Evolutionary conservation across 2,797 vertebrate genomes (phyloP).

Genomic region (Nannoperca australis): DNA sequence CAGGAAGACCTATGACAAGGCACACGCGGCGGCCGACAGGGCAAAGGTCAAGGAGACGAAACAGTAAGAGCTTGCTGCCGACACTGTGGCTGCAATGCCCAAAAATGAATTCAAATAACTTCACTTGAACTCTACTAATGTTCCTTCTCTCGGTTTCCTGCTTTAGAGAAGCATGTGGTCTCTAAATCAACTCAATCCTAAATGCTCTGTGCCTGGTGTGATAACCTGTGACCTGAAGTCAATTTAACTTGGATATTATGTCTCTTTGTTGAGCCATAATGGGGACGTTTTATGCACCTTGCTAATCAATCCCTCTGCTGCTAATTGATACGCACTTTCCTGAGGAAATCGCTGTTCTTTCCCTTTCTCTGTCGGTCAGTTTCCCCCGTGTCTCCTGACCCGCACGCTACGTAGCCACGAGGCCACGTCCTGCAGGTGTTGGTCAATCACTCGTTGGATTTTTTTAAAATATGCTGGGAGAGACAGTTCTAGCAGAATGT

Average conservation of each 20-base stretch:
- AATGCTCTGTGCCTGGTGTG: slow-evolving; percentile 53
- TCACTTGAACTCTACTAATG: slow-evolving; percentile 61
- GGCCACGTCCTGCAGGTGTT: too few relatives aligned
- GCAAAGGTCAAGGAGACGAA: slow-evolving; percentile 94
- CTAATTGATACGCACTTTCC: slow-evolving; percentile 19
- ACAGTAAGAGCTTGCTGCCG: slow-evolving; percentile 89
- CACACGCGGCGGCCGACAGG: slow-evolving; percentile 86
- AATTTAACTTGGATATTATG: slow-evolving; percentile 2
- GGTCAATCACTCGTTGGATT: too few relatives aligned
- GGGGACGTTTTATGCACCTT: slow-evolving; percentile 36
- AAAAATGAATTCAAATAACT: slow-evolving; percentile 17
- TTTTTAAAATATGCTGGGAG: too few relatives aligned
- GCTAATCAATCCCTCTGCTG: slow-evolving; percentile 26
- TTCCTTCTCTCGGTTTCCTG: slow-evolving; percentile 52
- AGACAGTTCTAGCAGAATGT: too few relatives aligned
- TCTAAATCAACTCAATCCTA: slow-evolving; percentile 32
- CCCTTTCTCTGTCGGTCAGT: slow-evolving; percentile 1
- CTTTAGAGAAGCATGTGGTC: slow-evolving; percentile 72
- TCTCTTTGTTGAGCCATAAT: slow-evolving; percentile 20
- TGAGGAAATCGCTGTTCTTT: slow-evolving; percentile 1
- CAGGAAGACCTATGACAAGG: slow-evolving; percentile 94
- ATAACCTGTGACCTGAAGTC: slow-evolving; percentile 59
- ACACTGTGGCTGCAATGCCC: slow-evolving; percentile 44
- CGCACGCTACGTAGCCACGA: too few relatives aligned
- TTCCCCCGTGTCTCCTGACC: too few relatives aligned